phyloP scores from a whole-genome alignment of 2,113 vertebrate species.

The Callipepla squamata region DNA sequence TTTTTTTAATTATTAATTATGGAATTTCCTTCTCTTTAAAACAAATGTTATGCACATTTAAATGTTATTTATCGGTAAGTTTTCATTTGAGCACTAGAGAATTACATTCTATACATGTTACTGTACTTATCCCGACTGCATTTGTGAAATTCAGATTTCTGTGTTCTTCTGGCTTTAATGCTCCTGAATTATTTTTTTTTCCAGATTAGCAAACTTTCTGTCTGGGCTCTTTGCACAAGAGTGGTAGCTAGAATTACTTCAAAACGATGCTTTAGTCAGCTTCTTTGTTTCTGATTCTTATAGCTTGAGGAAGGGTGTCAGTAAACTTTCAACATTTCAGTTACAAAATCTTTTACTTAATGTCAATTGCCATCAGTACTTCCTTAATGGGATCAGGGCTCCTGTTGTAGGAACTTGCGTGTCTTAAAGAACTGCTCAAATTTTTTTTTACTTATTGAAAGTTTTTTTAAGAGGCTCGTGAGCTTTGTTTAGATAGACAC shows the following conservation, averaged over 20 bases:
- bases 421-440: not conserved
- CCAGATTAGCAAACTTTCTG: not conserved
- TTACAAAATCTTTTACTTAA: conserved; percentile 66
- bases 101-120: not conserved
- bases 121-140: not conserved
- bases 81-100: not conserved
- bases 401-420: not conserved
- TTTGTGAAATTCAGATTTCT: not conserved
- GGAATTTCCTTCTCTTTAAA: not conserved
- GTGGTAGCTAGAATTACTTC: not conserved
- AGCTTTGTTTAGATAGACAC: not conserved
- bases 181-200: not conserved
- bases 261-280: not conserved
- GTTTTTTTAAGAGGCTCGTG: not conserved
- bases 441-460: not conserved
- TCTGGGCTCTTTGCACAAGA: not conserved
- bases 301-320: conserved; percentile 23
- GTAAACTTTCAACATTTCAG: conserved; percentile 46
- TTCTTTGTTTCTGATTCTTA: not conserved
- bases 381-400: not conserved
- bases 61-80: not conserved
- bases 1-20: not conserved
- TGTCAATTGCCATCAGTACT: not conserved
- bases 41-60: not conserved
- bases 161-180: not conserved